A percentile compares a stretch with the other conserved stretches of the same genome.
These are phyloP conservation scores for Serilophus lunatus DNA, from an alignment of 2,113 vertebrate species.

Conservation along the genomic window DNA sequence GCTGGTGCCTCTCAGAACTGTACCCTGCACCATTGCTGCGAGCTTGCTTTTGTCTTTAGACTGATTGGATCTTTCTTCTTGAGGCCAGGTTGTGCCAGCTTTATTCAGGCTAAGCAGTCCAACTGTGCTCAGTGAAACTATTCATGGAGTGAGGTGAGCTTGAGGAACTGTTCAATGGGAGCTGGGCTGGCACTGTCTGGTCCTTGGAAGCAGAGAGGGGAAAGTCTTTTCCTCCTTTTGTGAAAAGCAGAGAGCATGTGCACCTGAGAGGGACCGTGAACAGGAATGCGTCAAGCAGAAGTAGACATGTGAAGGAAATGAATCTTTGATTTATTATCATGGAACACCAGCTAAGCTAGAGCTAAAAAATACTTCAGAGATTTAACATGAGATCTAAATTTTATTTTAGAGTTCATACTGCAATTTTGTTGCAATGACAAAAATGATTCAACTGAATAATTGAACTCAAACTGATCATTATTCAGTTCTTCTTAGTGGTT, in stretches of 20 bases:
- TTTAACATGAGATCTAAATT: neutral
- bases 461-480: neutral
- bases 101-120: neutral
- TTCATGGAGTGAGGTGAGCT: neutral
- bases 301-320: neutral
- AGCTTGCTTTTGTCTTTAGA: neutral
- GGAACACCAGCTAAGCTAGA: neutral
- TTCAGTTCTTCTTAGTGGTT: neutral
- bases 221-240: neutral
- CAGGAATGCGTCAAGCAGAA: neutral
- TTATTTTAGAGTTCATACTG: neutral
- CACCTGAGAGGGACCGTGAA: neutral
- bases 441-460: neutral
- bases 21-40: rapidly evolving
- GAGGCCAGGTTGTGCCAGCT: neutral
- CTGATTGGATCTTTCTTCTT: neutral
- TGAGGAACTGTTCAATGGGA: neutral
- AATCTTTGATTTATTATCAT: neutral
- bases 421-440: neutral
- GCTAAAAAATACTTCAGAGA: neutral
- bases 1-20: neutral
- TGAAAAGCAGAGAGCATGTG: neutral
- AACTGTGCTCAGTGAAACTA: neutral
- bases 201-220: neutral
- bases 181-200: neutral